Conservation (phyloP, 2,888 invertebrate genomes). For the Oscheius onirici region DNA sequence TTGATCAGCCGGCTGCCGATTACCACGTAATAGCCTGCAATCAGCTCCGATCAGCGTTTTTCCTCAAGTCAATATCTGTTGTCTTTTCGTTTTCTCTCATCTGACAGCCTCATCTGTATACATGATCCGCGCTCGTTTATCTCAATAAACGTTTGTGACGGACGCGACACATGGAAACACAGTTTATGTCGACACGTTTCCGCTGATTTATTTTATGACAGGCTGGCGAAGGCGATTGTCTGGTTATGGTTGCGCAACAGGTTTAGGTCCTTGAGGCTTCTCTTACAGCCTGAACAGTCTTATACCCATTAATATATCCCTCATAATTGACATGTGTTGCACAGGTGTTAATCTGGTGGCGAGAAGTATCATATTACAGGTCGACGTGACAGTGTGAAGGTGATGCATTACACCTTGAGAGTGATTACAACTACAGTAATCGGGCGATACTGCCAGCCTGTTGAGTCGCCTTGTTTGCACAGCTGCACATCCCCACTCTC, state of each 20-base stretch:
- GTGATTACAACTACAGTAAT: constrained; percentile 23
- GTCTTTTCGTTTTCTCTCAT: not conserved
- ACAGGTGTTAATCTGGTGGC: constrained; percentile 29
- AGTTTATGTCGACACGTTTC: constrained; percentile 28
- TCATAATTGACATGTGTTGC: constrained; percentile 30
- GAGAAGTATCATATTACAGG: constrained; percentile 13
- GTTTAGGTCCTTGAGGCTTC: not conserved
- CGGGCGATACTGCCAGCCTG: constrained; percentile 19
- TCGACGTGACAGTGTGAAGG: constrained; percentile 20
- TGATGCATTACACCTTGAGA: constrained; percentile 3
- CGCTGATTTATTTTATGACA: constrained; percentile 24
- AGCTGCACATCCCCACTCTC: constrained; percentile 17
- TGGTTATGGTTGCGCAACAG: constrained; percentile 1
- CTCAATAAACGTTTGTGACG: constrained; percentile 20
- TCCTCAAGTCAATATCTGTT: constrained; percentile 1
- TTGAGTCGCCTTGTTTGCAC: constrained; percentile 19
- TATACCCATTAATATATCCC: not conserved
- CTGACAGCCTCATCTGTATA: constrained; percentile 16
- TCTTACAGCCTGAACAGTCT: not conserved
- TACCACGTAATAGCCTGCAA: constrained; percentile 25
- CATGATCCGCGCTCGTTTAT: constrained; percentile 24
- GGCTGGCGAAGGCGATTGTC: not conserved
- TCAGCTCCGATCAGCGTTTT: constrained; percentile 12
- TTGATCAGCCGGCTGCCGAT: constrained; percentile 29
- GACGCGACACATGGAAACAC: constrained; percentile 24